Conservation (phyloP, 2,113 vertebrate genomes). For the Amblyornis subalaris region DNA sequence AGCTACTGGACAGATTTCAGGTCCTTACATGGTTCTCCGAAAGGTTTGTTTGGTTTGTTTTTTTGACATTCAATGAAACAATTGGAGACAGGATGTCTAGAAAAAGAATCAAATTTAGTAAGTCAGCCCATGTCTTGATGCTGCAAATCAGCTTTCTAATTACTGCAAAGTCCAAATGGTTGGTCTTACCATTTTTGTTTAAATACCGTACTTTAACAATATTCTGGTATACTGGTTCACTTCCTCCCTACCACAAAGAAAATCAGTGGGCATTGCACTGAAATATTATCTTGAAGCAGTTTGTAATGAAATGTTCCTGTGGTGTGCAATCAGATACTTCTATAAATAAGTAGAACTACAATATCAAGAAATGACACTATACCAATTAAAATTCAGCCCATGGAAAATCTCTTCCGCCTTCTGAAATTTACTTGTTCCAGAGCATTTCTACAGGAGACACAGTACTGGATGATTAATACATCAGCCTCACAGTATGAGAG, state of each 20-base stretch:
- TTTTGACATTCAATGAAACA: not conserved
- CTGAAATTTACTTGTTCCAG: not conserved
- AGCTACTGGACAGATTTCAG: not conserved
- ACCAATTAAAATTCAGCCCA: slow-evolving; percentile 12
- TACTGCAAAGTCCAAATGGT: not conserved
- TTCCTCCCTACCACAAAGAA: not conserved
- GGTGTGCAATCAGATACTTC: not conserved
- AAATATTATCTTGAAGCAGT: not conserved
- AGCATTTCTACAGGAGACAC: not conserved
- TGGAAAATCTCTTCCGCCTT: not conserved
- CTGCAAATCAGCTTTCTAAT: not conserved
- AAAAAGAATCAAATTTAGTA: not conserved
- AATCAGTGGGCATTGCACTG: not conserved
- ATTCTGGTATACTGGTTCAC: not conserved
- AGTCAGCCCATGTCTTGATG: not conserved
- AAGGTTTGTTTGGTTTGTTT: accelerated
- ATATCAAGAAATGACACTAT: not conserved
- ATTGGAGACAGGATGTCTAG: not conserved
- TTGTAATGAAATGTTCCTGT: not conserved
- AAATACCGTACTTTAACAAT: not conserved
- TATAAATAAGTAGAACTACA: not conserved
- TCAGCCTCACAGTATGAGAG: not conserved
- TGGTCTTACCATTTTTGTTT: not conserved
- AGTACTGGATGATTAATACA: slow-evolving; percentile 29
- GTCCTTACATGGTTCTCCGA: not conserved